These are phyloP conservation scores for Coleophora flavipennella DNA, from an alignment of 2,888 invertebrate species.

Conservation along the genomic window DNA sequence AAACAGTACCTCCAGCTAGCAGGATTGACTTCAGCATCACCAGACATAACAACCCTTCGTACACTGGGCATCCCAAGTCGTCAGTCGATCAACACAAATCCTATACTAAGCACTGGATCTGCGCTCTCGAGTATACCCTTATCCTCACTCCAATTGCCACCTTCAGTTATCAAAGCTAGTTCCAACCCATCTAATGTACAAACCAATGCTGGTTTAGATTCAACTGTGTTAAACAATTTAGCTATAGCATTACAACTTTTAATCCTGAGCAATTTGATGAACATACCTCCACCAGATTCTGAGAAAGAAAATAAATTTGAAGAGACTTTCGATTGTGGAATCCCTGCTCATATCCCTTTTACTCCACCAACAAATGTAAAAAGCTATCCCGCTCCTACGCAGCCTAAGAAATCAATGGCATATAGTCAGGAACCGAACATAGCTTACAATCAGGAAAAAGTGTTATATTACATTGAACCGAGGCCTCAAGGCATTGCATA, in stretches of 20 bases:
- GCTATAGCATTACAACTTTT: conserved; percentile 52
- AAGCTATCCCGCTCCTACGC: not conserved
- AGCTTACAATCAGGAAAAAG: not conserved
- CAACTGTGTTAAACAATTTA: conserved; percentile 46
- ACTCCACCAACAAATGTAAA: not conserved
- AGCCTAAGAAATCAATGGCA: not conserved
- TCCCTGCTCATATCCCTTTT: not conserved
- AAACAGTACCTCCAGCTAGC: conserved; percentile 9
- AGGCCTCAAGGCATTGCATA: not conserved
- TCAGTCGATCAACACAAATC: not conserved
- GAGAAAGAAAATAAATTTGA: not conserved
- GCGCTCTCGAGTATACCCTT: not conserved
- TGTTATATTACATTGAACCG: not conserved
- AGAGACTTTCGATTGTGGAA: not conserved
- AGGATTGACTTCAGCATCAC: conserved; percentile 5
- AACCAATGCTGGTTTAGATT: conserved; percentile 22
- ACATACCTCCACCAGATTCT: conserved; percentile 14
- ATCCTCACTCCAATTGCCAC: not conserved
- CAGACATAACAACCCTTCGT: not conserved
- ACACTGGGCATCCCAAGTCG: conserved; percentile 1
- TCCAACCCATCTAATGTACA: too few species aligned
- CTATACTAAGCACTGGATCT: not conserved
- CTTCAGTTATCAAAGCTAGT: too few species aligned
- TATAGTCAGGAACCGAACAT: not conserved
- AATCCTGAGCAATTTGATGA: conserved; percentile 47